These are phyloP conservation scores for Heterohyrax brucei DNA, from an alignment of 2,797 vertebrate genomes.

Conservation along the genomic window DNA sequence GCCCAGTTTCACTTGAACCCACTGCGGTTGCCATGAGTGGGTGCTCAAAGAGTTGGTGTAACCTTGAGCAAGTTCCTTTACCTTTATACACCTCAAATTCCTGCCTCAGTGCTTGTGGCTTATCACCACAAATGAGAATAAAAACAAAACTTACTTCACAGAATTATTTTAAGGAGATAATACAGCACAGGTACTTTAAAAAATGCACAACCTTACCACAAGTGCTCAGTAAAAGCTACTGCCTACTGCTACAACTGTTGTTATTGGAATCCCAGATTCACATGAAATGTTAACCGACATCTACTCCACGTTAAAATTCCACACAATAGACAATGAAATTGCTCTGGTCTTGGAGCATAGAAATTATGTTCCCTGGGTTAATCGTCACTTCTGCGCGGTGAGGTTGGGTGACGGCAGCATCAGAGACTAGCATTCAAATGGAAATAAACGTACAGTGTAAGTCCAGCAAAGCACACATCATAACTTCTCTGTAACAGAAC, in stretches of 20 bases:
- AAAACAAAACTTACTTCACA: neutral
- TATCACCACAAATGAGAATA: neutral
- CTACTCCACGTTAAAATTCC: neutral
- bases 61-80: neutral
- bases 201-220: neutral
- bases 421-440: slow-evolving; percentile 27
- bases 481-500: neutral
- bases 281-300: slow-evolving; percentile 35
- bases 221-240: neutral
- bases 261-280: neutral
- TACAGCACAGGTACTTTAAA: neutral
- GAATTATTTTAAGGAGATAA: neutral
- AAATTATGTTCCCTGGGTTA: slow-evolving; percentile 7
- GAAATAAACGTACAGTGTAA: neutral
- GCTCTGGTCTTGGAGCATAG: neutral
- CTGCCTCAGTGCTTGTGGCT: neutral
- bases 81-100: neutral
- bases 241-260: neutral
- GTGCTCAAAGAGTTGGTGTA: neutral
- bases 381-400: neutral
- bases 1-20: no score
- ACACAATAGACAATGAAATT: neutral
- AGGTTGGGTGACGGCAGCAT: neutral
- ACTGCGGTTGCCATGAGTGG: no score
- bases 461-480: neutral